A percentile compares a stretch with the other conserved stretches of the same genome.
Conservation (phyloP, 1,140 invertebrate genomes). For the Phymorhynchus buccinoides region DNA sequence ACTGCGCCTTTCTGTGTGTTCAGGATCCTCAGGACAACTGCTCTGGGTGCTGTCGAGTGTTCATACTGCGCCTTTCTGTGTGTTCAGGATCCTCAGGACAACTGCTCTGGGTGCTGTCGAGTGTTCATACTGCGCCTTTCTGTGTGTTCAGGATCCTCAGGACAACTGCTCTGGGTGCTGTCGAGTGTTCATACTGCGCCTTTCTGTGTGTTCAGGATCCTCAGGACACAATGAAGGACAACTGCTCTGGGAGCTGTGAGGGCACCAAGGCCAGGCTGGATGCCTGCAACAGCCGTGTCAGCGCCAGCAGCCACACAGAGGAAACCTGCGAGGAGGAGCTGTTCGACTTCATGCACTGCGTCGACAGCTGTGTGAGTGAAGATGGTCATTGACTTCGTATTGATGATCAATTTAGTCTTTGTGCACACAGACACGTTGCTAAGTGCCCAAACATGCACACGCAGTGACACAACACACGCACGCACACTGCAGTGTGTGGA, state of each 20-base stretch:
- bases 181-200: no score
- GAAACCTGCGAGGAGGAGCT: conserved; percentile 93
- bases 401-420: background rate
- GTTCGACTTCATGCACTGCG: conserved; percentile 89
- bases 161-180: no score
- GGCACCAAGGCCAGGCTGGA: conserved; percentile 81
- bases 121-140: no score
- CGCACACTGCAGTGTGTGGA: background rate
- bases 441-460: no score
- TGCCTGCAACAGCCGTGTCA: conserved; percentile 89
- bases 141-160: no score
- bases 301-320: conserved; percentile 83
- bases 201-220: conserved; percentile 77
- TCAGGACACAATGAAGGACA: conserved; percentile 80
- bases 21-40: no score
- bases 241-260: conserved; percentile 79
- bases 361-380: conserved; percentile 86
- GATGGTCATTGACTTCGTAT: background rate
- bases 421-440: background rate
- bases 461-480: background rate
- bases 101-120: no score
- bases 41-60: no score
- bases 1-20: no score
- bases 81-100: no score
- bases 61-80: no score